Percentiles rank a stretch among this genome's conserved stretches.
phyloP scores from a whole-genome alignment of 2,888 invertebrate genomes.

The Epistrophe eligans region DNA sequence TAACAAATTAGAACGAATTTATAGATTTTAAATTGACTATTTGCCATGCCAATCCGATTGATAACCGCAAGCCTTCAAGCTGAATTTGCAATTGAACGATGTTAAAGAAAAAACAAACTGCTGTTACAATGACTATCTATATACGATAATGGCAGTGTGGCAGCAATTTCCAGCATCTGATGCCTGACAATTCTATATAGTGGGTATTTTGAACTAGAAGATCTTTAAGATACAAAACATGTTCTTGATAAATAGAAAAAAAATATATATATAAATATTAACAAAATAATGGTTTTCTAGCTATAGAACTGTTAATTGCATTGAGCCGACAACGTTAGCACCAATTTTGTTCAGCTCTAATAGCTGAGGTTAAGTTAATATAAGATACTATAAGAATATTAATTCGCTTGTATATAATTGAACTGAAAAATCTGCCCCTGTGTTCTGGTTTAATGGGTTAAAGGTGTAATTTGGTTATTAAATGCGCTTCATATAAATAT shows the following conservation, averaged over 20 bases:
- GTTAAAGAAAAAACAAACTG: slow-evolving; percentile 16
- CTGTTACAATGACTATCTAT: not conserved
- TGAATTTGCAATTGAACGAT: slow-evolving; percentile 43
- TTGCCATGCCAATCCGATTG: slow-evolving; percentile 37
- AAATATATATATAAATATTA: not conserved
- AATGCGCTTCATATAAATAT: not conserved
- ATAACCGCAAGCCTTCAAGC: slow-evolving; percentile 30
- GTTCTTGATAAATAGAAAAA: slow-evolving; percentile 2
- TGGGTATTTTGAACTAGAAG: slow-evolving; percentile 24
- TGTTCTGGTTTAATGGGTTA: not conserved
- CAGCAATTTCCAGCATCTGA: slow-evolving; percentile 8
- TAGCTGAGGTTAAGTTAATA: not conserved
- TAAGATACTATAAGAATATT: not conserved
- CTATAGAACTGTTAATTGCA: not conserved
- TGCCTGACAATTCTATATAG: not conserved
- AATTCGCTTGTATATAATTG: not conserved
- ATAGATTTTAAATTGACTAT: not conserved
- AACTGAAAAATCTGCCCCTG: not conserved
- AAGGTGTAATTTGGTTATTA: not conserved
- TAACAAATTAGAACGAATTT: slow-evolving; percentile 11
- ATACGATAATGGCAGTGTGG: too few relatives aligned
- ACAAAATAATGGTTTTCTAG: not conserved
- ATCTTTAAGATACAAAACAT: slow-evolving; percentile 32
- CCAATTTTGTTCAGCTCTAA: slow-evolving; percentile 4
- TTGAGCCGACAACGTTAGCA: not conserved